Conservation (phyloP, 2,797 vertebrate species). For the Sebastes itinus region DNA sequence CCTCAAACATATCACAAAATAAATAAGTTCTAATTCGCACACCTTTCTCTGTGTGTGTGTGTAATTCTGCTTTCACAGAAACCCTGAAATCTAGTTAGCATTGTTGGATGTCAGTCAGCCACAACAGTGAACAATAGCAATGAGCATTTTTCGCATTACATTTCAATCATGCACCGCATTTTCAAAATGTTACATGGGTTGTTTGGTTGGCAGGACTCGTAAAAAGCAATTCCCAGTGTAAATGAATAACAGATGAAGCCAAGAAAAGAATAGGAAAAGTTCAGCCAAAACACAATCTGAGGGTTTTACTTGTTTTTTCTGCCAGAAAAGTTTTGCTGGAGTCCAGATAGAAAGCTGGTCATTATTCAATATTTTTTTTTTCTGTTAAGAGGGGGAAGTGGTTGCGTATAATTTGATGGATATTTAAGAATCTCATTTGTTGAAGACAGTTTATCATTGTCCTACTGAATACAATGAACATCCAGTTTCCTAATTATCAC, state of each 20-base stretch:
- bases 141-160: neutral
- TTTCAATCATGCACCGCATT: constrained; percentile 26
- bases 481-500: neutral
- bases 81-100: neutral
- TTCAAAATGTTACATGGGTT: constrained; percentile 12
- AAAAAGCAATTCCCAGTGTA: constrained; percentile 7
- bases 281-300: constrained; percentile 11
- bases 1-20: neutral
- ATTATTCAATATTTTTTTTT: neutral
- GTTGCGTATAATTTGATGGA: neutral
- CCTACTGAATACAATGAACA: neutral
- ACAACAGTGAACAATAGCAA: neutral
- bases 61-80: neutral
- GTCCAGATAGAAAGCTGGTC: neutral
- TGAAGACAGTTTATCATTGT: neutral
- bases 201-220: constrained; percentile 10
- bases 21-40: neutral
- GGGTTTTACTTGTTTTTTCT: neutral
- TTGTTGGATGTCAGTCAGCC: constrained; percentile 11
- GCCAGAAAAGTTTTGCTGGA: neutral
- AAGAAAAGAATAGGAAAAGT: constrained; percentile 22
- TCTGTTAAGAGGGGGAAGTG: neutral
- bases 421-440: neutral
- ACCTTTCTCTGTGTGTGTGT: neutral
- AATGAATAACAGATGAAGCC: constrained; percentile 10